phyloP scores from a whole-genome alignment of 2,797 vertebrate species.

The Phrynocephalus guinanensis region DNA sequence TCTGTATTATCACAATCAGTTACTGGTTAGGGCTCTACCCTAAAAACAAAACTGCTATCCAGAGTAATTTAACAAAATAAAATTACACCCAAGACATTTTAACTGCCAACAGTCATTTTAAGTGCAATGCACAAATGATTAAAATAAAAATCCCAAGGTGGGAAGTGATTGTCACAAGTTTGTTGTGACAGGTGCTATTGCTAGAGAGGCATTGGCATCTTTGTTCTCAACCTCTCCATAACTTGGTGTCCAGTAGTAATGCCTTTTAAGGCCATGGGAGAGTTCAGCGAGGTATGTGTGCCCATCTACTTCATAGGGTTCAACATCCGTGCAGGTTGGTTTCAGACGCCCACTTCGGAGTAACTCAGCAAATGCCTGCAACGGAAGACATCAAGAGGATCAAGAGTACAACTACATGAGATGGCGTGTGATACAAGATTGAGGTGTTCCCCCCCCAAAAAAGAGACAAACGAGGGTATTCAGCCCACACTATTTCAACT shows the following conservation, averaged over 20 bases:
- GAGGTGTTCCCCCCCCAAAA: neutral
- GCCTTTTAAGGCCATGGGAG: conserved; percentile 80
- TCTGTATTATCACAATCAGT: neutral
- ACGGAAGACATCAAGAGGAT: too few relatives aligned
- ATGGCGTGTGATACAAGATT: neutral
- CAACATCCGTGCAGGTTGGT: conserved; percentile 81
- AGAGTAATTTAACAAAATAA: neutral
- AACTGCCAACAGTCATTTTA: neutral
- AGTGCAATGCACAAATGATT: neutral
- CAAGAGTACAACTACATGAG: neutral
- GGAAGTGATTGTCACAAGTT: conserved; percentile 56
- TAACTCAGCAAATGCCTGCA: conserved; percentile 84
- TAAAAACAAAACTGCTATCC: neutral
- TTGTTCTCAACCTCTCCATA: conserved; percentile 20
- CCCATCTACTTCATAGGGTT: conserved; percentile 82
- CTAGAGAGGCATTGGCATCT: conserved; percentile 74
- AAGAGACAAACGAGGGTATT: neutral
- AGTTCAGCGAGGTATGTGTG: conserved; percentile 80
- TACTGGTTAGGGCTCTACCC: neutral
- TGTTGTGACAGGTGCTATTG: conserved; percentile 52
- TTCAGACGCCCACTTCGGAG: conserved; percentile 77
- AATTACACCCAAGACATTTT: neutral
- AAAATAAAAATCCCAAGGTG: neutral
- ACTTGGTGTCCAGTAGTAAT: conserved; percentile 81
- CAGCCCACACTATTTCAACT: too few relatives aligned